Conservation (phyloP, 1,140 invertebrate genomes). For the Spodoptera litura region DNA sequence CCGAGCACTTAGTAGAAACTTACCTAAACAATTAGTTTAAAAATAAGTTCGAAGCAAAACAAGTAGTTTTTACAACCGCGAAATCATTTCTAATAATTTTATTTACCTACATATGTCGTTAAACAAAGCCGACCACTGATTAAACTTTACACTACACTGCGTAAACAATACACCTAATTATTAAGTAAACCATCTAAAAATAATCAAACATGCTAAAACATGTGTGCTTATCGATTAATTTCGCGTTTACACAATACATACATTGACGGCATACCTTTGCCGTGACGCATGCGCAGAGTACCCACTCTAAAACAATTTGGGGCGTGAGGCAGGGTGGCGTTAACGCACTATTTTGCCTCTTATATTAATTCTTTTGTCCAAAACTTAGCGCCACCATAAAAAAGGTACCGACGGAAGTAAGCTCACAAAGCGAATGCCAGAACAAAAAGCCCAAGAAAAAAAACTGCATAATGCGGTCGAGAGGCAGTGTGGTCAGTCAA, state of each 20-base stretch:
- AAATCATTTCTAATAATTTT: conserved; percentile 21
- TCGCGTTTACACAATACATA: conserved; percentile 32
- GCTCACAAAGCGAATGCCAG: conserved; percentile 81
- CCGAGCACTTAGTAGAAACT: no score
- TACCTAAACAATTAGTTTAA: background rate
- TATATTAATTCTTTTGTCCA: conserved; percentile 69
- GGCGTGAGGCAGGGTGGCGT: conserved; percentile 57
- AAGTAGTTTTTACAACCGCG: background rate
- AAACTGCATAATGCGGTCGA: conserved; percentile 82
- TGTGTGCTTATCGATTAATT: conserved; percentile 42
- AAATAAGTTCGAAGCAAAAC: background rate
- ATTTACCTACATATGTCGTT: conserved; percentile 16
- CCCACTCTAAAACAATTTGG: background rate
- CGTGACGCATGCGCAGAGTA: conserved; percentile 59
- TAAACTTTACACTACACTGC: conserved; percentile 29
- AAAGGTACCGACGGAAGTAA: conserved; percentile 81
- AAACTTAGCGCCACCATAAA: conserved; percentile 82
- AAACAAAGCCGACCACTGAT: conserved; percentile 19
- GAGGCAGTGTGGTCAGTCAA: conserved; percentile 73
- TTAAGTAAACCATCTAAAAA: conserved; percentile 44
- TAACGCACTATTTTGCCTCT: conserved; percentile 68
- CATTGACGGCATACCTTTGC: conserved; percentile 56
- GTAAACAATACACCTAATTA: conserved; percentile 44
- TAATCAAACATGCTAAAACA: conserved; percentile 31
- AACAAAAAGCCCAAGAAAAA: conserved; percentile 79